Percentiles rank a stretch among this genome's conserved stretches.
Conservation (phyloP, 1,140 invertebrate genomes). For the Lordiphosa stackelbergi region DNA sequence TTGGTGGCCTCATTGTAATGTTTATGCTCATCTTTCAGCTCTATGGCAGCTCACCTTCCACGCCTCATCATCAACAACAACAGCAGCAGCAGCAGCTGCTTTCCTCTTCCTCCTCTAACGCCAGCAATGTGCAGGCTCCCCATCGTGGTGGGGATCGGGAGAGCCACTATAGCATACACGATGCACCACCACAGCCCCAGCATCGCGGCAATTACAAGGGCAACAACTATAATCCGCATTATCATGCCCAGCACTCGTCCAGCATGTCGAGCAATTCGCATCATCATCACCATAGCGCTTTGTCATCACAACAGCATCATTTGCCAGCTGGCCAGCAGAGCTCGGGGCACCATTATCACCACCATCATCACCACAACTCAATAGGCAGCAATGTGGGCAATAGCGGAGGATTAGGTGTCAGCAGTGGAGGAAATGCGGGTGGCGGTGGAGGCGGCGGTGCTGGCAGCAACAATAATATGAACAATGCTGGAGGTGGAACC, state of each 20-base stretch:
- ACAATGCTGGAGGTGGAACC: slow-evolving; percentile 5
- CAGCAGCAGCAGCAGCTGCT: slow-evolving; percentile 47
- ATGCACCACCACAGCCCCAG: slow-evolving; percentile 47
- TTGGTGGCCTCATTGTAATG: background rate
- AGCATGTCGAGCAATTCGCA: slow-evolving; percentile 44
- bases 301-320: slow-evolving; percentile 51
- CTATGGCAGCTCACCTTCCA: slow-evolving; percentile 49
- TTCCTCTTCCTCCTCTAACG: slow-evolving; percentile 48
- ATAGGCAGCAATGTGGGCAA: slow-evolving; percentile 66
- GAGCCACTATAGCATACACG: slow-evolving; percentile 50
- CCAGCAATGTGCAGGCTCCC: slow-evolving; percentile 40
- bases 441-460: slow-evolving; percentile 22
- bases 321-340: slow-evolving; percentile 45
- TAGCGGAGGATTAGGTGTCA: slow-evolving; percentile 46
- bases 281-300: slow-evolving; percentile 51
- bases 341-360: slow-evolving; percentile 47
- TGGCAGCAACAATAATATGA: slow-evolving; percentile 24
- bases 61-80: slow-evolving; percentile 33
- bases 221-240: slow-evolving; percentile 75
- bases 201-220: slow-evolving; percentile 74
- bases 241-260: slow-evolving; percentile 59
- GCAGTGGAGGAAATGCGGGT: slow-evolving; percentile 13
- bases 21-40: slow-evolving; percentile 29
- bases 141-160: slow-evolving; percentile 51
- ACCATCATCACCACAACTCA: slow-evolving; percentile 60